phyloP scores from a whole-genome alignment of 2,888 invertebrate species.

The Andrena trimmerana region DNA sequence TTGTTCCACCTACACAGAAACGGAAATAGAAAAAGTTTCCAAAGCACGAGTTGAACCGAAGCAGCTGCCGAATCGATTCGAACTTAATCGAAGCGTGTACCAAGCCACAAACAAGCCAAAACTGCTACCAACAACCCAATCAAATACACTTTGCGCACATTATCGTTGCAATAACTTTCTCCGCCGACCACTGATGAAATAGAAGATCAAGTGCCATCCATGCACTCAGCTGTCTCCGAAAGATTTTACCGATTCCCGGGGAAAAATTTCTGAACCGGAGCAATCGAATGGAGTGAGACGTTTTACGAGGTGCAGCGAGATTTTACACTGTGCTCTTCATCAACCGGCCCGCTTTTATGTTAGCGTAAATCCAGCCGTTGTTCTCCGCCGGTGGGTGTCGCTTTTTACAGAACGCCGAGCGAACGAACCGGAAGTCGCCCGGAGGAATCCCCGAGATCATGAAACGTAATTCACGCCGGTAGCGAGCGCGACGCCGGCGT shows the following conservation, averaged over 20 bases:
- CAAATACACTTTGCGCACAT: no score
- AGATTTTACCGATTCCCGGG: neutral
- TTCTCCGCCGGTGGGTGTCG: slow-evolving; percentile 4
- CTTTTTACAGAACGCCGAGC: slow-evolving; percentile 18
- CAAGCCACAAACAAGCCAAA: no score
- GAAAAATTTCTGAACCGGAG: neutral
- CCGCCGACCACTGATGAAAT: no score
- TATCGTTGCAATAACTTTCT: no score
- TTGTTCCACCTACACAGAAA: no score
- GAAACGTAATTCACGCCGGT: slow-evolving; percentile 41
- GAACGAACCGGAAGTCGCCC: slow-evolving; percentile 3
- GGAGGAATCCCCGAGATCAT: slow-evolving; percentile 16
- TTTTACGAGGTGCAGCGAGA: slow-evolving; percentile 10
- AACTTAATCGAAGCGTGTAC: no score
- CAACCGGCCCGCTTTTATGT: slow-evolving; percentile 9
- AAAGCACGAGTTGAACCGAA: no score
- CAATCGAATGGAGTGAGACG: neutral
- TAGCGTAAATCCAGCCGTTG: slow-evolving; percentile 24
- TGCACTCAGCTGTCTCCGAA: neutral
- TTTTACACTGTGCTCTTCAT: slow-evolving; percentile 22
- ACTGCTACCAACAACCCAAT: no score
- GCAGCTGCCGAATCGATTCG: no score
- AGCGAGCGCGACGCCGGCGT: slow-evolving; percentile 2
- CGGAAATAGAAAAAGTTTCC: no score
- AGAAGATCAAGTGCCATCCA: neutral